Evolutionary conservation across 2,888 invertebrate genomes (phyloP).

Genomic region (Eupithecia inturbata): DNA sequence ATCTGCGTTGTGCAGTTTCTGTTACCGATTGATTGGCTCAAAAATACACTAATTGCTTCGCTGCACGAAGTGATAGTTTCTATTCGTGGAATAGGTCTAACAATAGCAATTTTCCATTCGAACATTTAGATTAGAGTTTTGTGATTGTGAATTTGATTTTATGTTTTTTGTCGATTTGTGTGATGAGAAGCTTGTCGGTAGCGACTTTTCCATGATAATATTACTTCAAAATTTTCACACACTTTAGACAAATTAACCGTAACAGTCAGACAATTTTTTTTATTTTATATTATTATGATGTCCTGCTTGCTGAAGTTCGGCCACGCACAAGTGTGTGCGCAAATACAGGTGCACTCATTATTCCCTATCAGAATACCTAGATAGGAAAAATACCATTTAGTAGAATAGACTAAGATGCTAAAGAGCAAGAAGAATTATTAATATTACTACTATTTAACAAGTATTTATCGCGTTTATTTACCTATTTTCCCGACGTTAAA

Average conservation of each 20-base stretch:
- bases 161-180: background rate
- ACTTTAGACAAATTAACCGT: background rate
- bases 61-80: background rate
- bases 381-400: background rate
- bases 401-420: background rate
- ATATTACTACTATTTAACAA: no score
- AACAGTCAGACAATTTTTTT: background rate
- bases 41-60: slow-evolving; percentile 1
- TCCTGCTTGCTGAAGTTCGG: background rate
- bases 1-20: background rate
- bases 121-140: background rate
- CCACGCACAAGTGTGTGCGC: background rate
- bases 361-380: background rate
- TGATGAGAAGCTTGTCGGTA: background rate
- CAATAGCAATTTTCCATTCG: background rate
- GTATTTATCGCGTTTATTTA: no score
- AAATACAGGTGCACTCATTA: background rate
- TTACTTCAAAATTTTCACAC: no score
- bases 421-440: background rate
- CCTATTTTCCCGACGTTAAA: no score
- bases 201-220: background rate
- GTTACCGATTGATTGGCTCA: background rate
- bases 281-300: no score
- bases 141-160: background rate
- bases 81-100: background rate